Conservation (phyloP, 2,888 invertebrate species). For the Trachelus troglodyta region DNA sequence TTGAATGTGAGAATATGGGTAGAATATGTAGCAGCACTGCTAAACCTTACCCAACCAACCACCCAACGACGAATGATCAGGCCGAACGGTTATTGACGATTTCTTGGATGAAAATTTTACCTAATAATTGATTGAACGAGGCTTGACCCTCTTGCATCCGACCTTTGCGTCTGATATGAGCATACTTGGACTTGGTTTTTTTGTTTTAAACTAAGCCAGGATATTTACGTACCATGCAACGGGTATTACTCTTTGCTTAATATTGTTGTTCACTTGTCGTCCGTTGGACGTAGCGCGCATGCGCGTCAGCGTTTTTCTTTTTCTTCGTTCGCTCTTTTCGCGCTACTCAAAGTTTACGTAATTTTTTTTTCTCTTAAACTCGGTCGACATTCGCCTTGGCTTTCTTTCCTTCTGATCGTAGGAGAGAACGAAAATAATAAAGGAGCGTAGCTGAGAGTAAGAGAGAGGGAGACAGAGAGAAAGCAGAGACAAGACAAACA, state of each 20-base stretch:
- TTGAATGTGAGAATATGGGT: not conserved
- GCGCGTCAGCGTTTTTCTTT: not conserved
- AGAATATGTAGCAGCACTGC: not conserved
- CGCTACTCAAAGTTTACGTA: not conserved
- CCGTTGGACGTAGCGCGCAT: not conserved
- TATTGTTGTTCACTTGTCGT: not conserved
- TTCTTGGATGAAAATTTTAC: not conserved
- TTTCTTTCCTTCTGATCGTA: not conserved
- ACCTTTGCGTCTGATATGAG: not conserved
- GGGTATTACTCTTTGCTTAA: not conserved
- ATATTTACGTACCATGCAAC: not conserved
- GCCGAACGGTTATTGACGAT: not conserved
- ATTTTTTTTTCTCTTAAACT: too few relatives aligned
- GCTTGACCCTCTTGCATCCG: not conserved
- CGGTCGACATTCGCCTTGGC: not conserved
- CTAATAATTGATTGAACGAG: not conserved
- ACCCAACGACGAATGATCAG: constrained; percentile 43
- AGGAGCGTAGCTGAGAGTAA: not conserved
- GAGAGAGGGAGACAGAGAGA: constrained; percentile 17
- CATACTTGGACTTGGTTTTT: not conserved
- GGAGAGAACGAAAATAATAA: not conserved
- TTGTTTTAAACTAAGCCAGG: not conserved
- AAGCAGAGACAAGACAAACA: constrained; percentile 4
- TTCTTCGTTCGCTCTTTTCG: not conserved
- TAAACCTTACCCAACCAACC: constrained; percentile 36